Evolutionary conservation across 2,113 vertebrate genomes (phyloP), one percentile per base, ranked within the genome.

Genomic region (Lepidothrix coronata): DNA sequence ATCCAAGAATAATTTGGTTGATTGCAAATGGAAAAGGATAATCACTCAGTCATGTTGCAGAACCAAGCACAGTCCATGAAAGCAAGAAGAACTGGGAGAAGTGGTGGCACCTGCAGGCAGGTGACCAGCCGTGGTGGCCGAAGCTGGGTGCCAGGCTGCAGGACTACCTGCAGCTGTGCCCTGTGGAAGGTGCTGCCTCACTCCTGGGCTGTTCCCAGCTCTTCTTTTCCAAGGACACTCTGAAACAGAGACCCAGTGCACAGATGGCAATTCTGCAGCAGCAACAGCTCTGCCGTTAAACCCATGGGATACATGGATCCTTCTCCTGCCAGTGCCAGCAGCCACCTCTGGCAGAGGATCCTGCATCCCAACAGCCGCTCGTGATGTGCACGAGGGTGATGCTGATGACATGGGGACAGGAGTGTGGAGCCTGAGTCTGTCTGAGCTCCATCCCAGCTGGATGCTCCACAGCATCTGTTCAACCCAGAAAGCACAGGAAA

Each of bases 71-170:
- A 5, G 6, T 2, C 35, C 8, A 0, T 15, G 59, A 33, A 10
- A 35, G 28, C 22, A 2, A 6, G 44, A 27, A 41, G 68, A 43
- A 15, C n/a, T 6, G 4, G 46, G 14, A 52, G 48, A 14, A 8
- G 62, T 10, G 54, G 83, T 55, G 49, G 14, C 25, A n/a, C 22
- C 62, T 67, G 20, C 1, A 9, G 43, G 55, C 28, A 22, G 19
- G 30, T 57, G 70, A 24, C 25, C 3, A 2, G 5, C 57, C 0
- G 0, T 2, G 52, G 55, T 27, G 76, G 68, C 58, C 35, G 1
- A 58, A 46, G 72, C n/a, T 35, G 84, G 41, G 51, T 67, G 19
- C 35, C 73, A 30, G 44, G n/a, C 65, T 52, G 58, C 1, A 2
- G 58, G 31, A 11, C 39, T 11, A 21, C 22, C 72, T 8, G 0